These are phyloP conservation scores for Megastigmus dorsalis DNA, from an alignment of 2,888 invertebrate genomes.

Conservation along the genomic window DNA sequence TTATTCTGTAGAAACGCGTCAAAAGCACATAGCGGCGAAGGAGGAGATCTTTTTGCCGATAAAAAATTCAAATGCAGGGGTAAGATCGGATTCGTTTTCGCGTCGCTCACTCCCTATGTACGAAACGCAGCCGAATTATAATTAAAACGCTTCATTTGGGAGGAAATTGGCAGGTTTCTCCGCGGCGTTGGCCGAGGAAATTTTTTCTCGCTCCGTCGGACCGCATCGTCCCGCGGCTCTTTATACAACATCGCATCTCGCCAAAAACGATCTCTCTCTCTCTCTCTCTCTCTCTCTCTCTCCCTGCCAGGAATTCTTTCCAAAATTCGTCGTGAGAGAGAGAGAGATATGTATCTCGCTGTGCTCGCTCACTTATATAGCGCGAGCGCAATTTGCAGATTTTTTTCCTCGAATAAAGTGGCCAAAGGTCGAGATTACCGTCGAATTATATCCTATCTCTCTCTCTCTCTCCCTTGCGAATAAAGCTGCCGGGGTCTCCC, in stretches of 20 bases:
- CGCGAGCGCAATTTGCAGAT: constrained; percentile 45
- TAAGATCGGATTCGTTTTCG: not conserved
- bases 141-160: constrained; percentile 21
- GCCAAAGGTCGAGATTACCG: constrained; percentile 52
- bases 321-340: constrained; percentile 47
- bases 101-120: no score
- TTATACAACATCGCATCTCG: constrained; percentile 18
- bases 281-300: no score
- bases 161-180: constrained; percentile 29
- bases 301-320: constrained; percentile 45
- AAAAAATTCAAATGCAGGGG: constrained; percentile 3
- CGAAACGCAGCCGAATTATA: constrained; percentile 2
- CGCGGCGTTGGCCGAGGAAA: not conserved
- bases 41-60: not conserved
- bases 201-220: constrained; percentile 16
- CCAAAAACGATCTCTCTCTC: constrained; percentile 15
- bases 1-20: not conserved
- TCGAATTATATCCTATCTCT: constrained; percentile 54
- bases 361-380: no score
- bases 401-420: constrained; percentile 53
- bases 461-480: not conserved
- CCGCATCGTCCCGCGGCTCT: not conserved
- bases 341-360: no score
- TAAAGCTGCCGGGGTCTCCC: no score
- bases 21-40: not conserved